Conservation (phyloP, 2,113 vertebrate genomes). For the Pogonocichla stellata region DNA sequence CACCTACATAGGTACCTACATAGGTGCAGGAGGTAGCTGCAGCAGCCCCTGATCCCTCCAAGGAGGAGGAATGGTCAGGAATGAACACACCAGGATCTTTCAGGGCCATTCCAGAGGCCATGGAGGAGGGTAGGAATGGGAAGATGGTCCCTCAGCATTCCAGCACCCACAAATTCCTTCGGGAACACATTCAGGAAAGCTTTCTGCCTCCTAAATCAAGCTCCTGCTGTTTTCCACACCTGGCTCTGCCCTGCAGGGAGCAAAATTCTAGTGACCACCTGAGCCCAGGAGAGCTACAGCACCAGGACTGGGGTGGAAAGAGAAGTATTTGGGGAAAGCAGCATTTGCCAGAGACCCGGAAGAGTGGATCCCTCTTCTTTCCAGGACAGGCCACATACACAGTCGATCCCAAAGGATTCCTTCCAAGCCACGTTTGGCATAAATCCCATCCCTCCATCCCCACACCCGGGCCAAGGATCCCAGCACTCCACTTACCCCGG, state of each 20-base stretch:
- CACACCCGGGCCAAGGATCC: neutral
- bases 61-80: neutral
- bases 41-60: neutral
- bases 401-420: neutral
- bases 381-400: fast-evolving
- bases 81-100: neutral
- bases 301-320: fast-evolving
- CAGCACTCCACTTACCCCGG: neutral
- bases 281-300: neutral
- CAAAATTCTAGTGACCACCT: neutral
- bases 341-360: neutral
- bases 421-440: fast-evolving
- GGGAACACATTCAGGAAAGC: neutral
- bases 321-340: neutral
- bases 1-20: neutral
- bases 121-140: neutral
- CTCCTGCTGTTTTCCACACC: neutral
- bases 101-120: neutral
- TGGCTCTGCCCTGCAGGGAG: neutral
- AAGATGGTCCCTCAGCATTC: neutral
- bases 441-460: neutral
- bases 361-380: neutral
- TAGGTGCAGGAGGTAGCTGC: neutral
- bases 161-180: neutral
- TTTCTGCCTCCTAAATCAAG: neutral